phyloP scores from a whole-genome alignment of 2,888 invertebrate genomes.

The Synergus gifuensis region DNA sequence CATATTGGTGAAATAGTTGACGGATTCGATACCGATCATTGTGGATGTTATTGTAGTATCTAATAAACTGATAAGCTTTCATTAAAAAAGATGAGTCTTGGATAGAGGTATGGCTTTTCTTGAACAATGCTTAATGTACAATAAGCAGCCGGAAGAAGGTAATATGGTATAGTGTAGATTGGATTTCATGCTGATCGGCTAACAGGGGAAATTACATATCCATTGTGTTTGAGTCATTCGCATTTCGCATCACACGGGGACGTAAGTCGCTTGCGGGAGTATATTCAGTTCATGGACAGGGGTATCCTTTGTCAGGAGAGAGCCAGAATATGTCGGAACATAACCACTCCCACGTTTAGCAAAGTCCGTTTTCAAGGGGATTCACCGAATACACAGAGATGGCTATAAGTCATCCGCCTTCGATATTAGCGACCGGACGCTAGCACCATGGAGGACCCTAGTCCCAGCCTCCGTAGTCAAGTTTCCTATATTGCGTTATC shows the following conservation, averaged over 20 bases:
- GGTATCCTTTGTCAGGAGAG: slow-evolving; percentile 51
- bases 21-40: no score
- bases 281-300: neutral
- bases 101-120: neutral
- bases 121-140: slow-evolving; percentile 26
- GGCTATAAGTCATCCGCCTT: slow-evolving; percentile 72
- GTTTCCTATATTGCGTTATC: slow-evolving; percentile 68
- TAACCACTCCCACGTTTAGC: slow-evolving; percentile 43
- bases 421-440: slow-evolving; percentile 70
- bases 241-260: slow-evolving; percentile 69
- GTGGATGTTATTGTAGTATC: no score
- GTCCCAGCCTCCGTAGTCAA: slow-evolving; percentile 56
- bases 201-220: slow-evolving; percentile 70
- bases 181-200: slow-evolving; percentile 24
- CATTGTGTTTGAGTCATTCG: slow-evolving; percentile 70
- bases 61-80: no score
- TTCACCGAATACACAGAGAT: slow-evolving; percentile 44
- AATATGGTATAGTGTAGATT: slow-evolving; percentile 59
- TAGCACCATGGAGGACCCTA: slow-evolving; percentile 43
- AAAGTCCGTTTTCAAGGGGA: slow-evolving; percentile 41
- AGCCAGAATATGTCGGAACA: slow-evolving; percentile 53
- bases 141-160: slow-evolving; percentile 64
- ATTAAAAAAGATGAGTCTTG: neutral
- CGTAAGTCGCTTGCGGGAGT: slow-evolving; percentile 50
- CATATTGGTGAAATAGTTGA: no score